Base-by-base conservation (phyloP, 2,797 vertebrate genomes). In the Enteromius mattozi region DNA sequence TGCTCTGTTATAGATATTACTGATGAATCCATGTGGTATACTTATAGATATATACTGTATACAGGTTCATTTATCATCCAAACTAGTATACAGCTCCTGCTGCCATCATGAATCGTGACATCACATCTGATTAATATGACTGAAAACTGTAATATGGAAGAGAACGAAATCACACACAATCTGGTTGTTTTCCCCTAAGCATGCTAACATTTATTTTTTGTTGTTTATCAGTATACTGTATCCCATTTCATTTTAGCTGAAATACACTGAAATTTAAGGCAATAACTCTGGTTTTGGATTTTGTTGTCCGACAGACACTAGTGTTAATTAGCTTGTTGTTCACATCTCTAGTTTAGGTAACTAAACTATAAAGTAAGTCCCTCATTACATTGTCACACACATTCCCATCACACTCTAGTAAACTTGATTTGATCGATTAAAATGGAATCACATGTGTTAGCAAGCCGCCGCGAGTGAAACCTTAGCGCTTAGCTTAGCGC, bases 251-350 rank as follows among this genome's bases (percentile, higher is more conserved):
- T 77, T 75, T 87, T 71, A 92, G 87, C 87, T 54, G 37, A 91
- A 94, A 92, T 88, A 90, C 88, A 90, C 86, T 89, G 42, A 93
- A 92, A 93, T 92, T 91, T 92, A 92, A 94, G 94, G 95, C 94
- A 95, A 95, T 95, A 95, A 95, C 85, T 89, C 42, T 83, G 77
- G 17, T 83, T 83, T 85, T 85, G 70, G n/a, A 70, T 74, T 83
- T 84, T 68, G 61, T 86, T 80, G 68, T 85, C 61, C 40, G n/a
- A 75, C 54, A 54, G 27, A 74, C 47, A 37, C 42, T 56, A 49
- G 70, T 51, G 71, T 75, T 76, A 51, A 76, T 66, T 40, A 42
- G 14, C 80, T 49, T 74, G 51, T 65, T 81, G 33, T 24, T 63
- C 30, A 30, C 16, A 27, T 79, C 69, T 72, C 7, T 45, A 24